Evolutionary conservation across 92 coral and sea anemone genomes (phyloP), one percentile per base, ranked within the genome.

Genomic region (Chrysogorgia sp.): DNA sequence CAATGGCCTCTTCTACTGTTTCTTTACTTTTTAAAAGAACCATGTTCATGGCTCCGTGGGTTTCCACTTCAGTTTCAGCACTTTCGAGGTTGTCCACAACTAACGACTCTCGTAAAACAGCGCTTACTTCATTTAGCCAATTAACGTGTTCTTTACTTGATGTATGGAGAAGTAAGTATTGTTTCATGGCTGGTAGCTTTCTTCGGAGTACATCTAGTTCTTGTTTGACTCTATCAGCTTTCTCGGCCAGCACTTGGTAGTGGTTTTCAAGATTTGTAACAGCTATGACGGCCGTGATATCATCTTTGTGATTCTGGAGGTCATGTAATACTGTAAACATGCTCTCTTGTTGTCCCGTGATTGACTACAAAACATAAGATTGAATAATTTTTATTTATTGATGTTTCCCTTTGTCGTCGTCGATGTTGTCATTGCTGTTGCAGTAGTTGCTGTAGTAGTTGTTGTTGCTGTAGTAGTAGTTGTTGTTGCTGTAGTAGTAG

Each of bases 81-180:
- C 87, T 93, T 56, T 91, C 90, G 60, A 89, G 86, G n/a, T 82
- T 81, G 81, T 91, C 97, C 61, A 94, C 67, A 70, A 84, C 84
- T 57, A 82, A 87, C 67, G 88, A 88, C 63, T 87, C 97, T 4
- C 91, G 90, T 15, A 94, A 86, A 21, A 96, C 84, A 64, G 90
- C 81, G 65, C 48, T 61, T 10, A 91, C 90, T 81, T 94, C 98
- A 58, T 68, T 83, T 43, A 94, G 71, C 78, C 92, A 94, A 72
- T 88, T 82, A 21, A 88, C 67, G 79, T 92, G 98, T 32, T 88
- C 96, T 64, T 91, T 86, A 22, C 88, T 86, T 25, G 84, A 74
- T 71, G 85, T 88, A 70, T 88, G 97, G 32, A 91, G 90, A 68
- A 82, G 84, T 43, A 87, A 91, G 41, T 91, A 91, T 50, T 61